Evolutionary conservation across 2,113 vertebrate species (phyloP), one percentile per base, ranked within the genome.

Genomic region (Amblyopsis rosae): DNA sequence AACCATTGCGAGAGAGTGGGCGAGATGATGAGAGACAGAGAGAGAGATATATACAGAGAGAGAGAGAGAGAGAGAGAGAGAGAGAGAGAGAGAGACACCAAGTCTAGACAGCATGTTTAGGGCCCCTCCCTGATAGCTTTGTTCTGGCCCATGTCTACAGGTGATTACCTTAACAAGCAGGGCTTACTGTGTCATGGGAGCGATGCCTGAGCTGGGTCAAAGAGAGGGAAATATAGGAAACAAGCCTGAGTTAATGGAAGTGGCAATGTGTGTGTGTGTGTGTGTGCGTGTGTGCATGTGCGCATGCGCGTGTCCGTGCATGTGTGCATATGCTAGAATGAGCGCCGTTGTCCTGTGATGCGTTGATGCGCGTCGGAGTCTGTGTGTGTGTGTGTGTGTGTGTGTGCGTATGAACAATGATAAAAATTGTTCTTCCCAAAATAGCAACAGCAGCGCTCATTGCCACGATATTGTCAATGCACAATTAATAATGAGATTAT

Each of bases 81-180:
- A 59, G 55, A 68, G 60, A 69, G 26, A 70, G 82, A 79, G 54
- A 70, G 86, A 91, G 92, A 92, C 92, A 83, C 78, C 59, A 76
- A 90, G 92, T 93, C 92, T 93, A 93, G 92, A 93, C 91, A 41
- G 78, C 58, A 32, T 82, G 88, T 88, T 90, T 88, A 84, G 80
- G 63, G 86, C 88, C 86, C 87, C 89, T 89, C 89, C 92, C 87
- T 80, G 82, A 81, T 76, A 86, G 83, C 90, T 92, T 91, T 92
- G 90, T 92, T 91, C 85, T 86, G 83, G 32, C 26, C 86, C 86
- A 85, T 90, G 88, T 90, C 89, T 86, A 89, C 88, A 93, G 91
- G 90, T 93, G 91, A 93, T 93, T 93, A 91, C 86, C 81, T 77
- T 79, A 69, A 82, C 84, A 89, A 89, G 80, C 83, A 10, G 16